Base-by-base conservation (phyloP, 2,113 vertebrate genomes). In the Trematocara unimaculatum region DNA sequence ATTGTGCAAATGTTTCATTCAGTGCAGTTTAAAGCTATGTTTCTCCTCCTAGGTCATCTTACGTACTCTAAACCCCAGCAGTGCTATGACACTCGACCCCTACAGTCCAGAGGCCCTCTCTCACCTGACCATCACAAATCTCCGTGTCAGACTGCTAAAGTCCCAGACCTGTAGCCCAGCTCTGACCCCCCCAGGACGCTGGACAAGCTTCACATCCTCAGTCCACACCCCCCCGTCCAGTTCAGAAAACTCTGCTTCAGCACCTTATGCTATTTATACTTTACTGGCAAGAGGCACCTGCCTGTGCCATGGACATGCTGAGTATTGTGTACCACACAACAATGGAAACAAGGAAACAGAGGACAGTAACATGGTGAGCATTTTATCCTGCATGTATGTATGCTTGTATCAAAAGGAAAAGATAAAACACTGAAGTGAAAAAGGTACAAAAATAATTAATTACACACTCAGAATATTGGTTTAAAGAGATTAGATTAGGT, bases 271-370 rank as follows among this genome's bases (percentile, higher is more conserved):
- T 79, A 95, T 98, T 94, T 98, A 97, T 88, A 97, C 97, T 88
- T 94, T 98, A 88, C 95, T 97, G 83, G 91, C 97, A 62, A 96
- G 95, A 55, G 98, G 98, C 42, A 98, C 97, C 64, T 98, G 97
- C 90, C 96, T 98, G 82, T 98, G 98, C 80, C 96, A 98, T 1
- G 98, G 98, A 5, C 98, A 98, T 3, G 97, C 97, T 4, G 97
- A 98, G 85, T 83, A 96, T n/a, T 98, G 98, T 3, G 90, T 96
- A 78, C 87, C 94, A 51, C 58, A 93, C 85, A 94, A 95, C 82
- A 89, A 47, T 74, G 94, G 91, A 33, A 80, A 64, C 23, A 86
- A 88, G 6, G 64, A 81, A 17, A 79, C 10, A 1, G 81, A 85
- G 33, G 84, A 90, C 35, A 86, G 79, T 55, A 83, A 86, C 70